Evolutionary conservation across 2,797 vertebrate species (phyloP).

Genomic region (Sebastiscus albofasciatus): DNA sequence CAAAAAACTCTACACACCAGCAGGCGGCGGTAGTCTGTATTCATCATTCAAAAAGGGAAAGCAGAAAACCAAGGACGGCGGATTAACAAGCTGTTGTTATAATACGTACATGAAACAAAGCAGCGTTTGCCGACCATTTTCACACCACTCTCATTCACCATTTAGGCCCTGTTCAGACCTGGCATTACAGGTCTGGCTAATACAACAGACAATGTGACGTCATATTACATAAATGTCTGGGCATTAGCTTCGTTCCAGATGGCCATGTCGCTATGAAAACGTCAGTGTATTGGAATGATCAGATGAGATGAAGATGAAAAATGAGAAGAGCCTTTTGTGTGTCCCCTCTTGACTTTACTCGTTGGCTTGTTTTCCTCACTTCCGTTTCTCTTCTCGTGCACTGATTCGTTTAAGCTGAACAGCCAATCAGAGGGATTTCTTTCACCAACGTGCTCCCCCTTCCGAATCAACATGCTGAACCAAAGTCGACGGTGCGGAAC

Average conservation of each 20-base stretch:
- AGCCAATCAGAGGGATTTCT: not conserved
- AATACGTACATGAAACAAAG: no score
- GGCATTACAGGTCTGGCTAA: no score
- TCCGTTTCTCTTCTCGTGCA: not conserved
- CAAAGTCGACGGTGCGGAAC: not conserved
- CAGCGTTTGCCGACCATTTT: no score
- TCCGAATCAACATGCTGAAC: not conserved
- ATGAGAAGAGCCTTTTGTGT: not conserved
- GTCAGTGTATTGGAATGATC: not conserved
- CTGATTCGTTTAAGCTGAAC: not conserved
- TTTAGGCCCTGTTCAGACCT: no score
- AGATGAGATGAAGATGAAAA: not conserved
- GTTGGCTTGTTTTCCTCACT: not conserved
- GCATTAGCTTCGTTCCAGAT: not conserved
- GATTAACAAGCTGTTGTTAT: no score
- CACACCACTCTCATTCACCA: no score
- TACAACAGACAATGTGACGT: no score
- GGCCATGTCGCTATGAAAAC: not conserved
- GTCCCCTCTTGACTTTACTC: not conserved
- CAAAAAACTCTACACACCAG: no score
- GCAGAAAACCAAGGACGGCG: no score
- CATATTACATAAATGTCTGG: no score
- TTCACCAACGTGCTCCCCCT: not conserved
- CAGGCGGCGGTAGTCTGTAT: no score
- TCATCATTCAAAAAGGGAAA: no score